phyloP scores from a whole-genome alignment of 1,140 invertebrate species.

The Bacillus rossius region DNA sequence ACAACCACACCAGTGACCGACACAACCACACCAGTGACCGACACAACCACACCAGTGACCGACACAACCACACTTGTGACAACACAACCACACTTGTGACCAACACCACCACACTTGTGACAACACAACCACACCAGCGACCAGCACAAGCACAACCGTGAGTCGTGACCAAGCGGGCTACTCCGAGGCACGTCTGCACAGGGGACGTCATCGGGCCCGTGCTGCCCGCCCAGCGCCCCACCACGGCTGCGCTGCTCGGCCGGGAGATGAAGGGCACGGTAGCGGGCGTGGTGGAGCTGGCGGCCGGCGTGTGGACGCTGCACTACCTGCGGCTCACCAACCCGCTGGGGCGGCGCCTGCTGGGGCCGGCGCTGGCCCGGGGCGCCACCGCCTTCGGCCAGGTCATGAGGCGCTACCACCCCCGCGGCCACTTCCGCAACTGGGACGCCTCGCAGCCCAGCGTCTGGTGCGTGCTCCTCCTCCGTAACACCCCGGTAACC shows the following conservation, averaged over 20 bases:
- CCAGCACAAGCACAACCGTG: no score
- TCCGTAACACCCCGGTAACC: no score
- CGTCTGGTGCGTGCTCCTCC: slow-evolving; percentile 41
- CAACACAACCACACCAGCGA: no score
- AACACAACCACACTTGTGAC: no score
- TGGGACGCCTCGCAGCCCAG: slow-evolving; percentile 42
- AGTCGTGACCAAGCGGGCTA: no score
- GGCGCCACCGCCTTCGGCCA: slow-evolving; percentile 44
- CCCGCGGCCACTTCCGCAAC: slow-evolving; percentile 42
- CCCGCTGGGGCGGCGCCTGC: slow-evolving; percentile 41
- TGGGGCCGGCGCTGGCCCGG: slow-evolving; percentile 36
- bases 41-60: no score
- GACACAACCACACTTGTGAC: no score
- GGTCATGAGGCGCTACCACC: slow-evolving; percentile 41
- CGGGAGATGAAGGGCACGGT: slow-evolving; percentile 42
- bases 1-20: no score
- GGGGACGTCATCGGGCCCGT: slow-evolving; percentile 54
- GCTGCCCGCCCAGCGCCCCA: slow-evolving; percentile 30
- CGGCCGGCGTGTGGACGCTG: slow-evolving; percentile 50
- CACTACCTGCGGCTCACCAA: slow-evolving; percentile 54
- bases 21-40: no score
- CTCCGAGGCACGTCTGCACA: slow-evolving; percentile 22
- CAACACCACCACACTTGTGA: no score
- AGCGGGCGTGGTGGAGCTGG: slow-evolving; percentile 53
- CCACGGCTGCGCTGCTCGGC: slow-evolving; percentile 27